Conservation (phyloP, 2,888 invertebrate genomes). For the Cephus nigrinus region DNA sequence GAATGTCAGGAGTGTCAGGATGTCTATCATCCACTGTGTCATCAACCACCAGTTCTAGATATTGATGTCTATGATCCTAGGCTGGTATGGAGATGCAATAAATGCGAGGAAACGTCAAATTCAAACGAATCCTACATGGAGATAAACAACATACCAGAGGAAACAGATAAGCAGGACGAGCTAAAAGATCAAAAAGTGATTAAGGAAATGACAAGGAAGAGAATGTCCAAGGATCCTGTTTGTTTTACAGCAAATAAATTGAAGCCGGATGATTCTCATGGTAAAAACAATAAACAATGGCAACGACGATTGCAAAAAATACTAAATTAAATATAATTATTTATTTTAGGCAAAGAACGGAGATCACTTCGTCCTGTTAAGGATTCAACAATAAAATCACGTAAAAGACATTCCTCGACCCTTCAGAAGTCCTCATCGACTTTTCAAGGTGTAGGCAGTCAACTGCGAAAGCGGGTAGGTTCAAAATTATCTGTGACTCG, state of each 20-base stretch:
- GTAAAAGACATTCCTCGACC: background rate
- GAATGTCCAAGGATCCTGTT: background rate
- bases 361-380: background rate
- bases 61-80: constrained; percentile 48
- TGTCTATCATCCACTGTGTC: constrained; percentile 53
- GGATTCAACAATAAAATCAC: background rate
- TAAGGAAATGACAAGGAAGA: background rate
- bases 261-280: background rate
- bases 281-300: background rate
- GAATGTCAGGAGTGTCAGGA: constrained; percentile 56
- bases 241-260: background rate
- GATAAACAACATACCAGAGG: background rate
- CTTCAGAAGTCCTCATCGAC: background rate
- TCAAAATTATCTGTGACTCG: constrained; percentile 41
- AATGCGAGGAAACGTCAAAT: constrained; percentile 25
- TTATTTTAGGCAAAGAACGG: background rate
- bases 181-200: background rate
- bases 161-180: background rate
- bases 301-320: background rate
- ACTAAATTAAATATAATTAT: background rate
- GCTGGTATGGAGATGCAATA: constrained; percentile 50
- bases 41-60: constrained; percentile 50
- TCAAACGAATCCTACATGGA: background rate
- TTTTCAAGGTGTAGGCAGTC: background rate
- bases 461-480: constrained; percentile 40